Evolutionary conservation across 2,888 invertebrate genomes (phyloP).

Genomic region (Parnassius apollo): DNA sequence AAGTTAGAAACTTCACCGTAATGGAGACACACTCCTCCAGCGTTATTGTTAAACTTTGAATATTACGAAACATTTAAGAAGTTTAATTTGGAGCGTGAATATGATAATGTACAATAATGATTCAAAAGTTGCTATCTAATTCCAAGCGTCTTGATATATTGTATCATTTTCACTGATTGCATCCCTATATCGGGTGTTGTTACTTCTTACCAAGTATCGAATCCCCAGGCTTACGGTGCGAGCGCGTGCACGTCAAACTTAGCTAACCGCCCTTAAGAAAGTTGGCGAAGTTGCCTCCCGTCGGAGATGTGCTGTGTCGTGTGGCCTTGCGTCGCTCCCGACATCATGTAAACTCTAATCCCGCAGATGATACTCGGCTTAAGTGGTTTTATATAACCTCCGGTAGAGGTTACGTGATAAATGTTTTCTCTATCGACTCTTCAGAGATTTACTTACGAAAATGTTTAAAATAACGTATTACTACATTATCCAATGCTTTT

Average conservation of each 20-base stretch:
- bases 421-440: conserved; percentile 44
- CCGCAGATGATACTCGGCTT: conserved; percentile 75
- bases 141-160: conserved; percentile 21
- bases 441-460: no score
- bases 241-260: conserved; percentile 78
- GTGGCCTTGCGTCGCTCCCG: conserved; percentile 45
- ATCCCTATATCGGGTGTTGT: conserved; percentile 58
- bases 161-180: conserved; percentile 31
- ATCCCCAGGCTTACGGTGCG: conserved; percentile 73
- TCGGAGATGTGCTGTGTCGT: conserved; percentile 66
- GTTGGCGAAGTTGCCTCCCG: conserved; percentile 73
- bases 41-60: conserved; percentile 24
- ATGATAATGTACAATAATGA: conserved; percentile 16
- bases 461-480: no score
- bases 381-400: conserved; percentile 71
- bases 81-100: conserved; percentile 23
- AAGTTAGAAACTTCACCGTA: conserved; percentile 11
- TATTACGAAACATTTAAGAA: conserved; percentile 26
- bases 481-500: conserved; percentile 24
- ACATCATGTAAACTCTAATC: conserved; percentile 76
- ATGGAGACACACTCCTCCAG: conserved; percentile 11
- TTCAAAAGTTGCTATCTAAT: conserved; percentile 20
- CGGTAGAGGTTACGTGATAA: conserved; percentile 63
- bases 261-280: conserved; percentile 77
- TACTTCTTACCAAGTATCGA: conserved; percentile 63